Conservation (phyloP, 1,140 invertebrate genomes). For the Carposina sasakii region DNA sequence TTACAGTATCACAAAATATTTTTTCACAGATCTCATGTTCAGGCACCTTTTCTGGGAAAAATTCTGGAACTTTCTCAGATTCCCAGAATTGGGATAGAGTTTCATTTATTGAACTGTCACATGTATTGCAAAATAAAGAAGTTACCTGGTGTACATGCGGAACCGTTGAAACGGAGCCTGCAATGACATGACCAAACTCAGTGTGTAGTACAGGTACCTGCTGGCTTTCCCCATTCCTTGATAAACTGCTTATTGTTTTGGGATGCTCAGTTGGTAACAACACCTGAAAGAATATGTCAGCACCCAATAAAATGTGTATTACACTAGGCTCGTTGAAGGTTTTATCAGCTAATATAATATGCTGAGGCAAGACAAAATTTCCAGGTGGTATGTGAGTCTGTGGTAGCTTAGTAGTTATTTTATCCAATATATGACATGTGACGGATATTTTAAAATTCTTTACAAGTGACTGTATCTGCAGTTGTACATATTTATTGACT, state of each 20-base stretch:
- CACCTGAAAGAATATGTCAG: conserved; percentile 14
- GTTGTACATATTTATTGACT: background rate
- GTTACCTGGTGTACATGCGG: background rate
- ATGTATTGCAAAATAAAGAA: conserved; percentile 4
- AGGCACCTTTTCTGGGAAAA: background rate
- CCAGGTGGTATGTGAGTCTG: background rate
- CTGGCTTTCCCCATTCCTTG: too few relatives aligned
- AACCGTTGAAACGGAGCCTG: too few relatives aligned
- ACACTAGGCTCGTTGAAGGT: background rate
- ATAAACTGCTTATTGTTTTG: too few relatives aligned
- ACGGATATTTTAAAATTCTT: conserved; percentile 1
- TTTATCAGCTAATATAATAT: background rate
- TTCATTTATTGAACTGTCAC: background rate
- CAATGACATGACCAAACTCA: too few relatives aligned
- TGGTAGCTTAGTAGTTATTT: conserved; percentile 11
- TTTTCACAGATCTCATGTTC: background rate
- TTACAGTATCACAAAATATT: conserved; percentile 1
- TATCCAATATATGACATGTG: conserved; percentile 5
- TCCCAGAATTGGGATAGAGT: conserved; percentile 3
- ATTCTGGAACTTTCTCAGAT: conserved; percentile 2
- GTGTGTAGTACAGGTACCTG: too few relatives aligned
- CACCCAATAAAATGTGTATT: conserved; percentile 10
- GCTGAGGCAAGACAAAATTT: background rate
- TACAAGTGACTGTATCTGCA: conserved; percentile 2
- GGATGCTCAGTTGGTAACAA: background rate